phyloP scores from a whole-genome alignment of 2,113 vertebrate genomes.

The Pardalotus punctatus region DNA sequence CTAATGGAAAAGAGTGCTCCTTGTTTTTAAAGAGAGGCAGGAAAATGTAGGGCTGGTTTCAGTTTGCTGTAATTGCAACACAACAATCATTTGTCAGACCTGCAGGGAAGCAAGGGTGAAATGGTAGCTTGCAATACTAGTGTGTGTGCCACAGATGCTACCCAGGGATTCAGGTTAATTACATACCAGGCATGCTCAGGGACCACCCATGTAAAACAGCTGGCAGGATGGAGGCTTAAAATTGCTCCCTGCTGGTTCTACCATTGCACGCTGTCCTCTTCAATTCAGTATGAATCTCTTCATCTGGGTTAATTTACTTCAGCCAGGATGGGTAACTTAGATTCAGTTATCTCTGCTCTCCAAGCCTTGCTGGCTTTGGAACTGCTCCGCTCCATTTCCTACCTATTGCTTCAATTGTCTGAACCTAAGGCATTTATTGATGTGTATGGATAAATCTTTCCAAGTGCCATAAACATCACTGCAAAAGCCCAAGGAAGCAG shows the following conservation, averaged over 20 bases:
- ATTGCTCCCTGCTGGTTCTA: background rate
- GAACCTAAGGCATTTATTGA: background rate
- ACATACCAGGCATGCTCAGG: background rate
- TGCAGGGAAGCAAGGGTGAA: background rate
- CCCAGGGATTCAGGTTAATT: slow-evolving; percentile 46
- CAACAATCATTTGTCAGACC: slow-evolving; percentile 28
- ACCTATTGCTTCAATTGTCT: background rate
- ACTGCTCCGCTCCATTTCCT: background rate
- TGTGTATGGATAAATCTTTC: background rate
- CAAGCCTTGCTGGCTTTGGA: background rate
- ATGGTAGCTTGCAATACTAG: background rate
- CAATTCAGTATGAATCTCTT: background rate
- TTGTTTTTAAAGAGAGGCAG: background rate
- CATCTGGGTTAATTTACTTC: background rate
- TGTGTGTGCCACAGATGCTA: slow-evolving; percentile 13
- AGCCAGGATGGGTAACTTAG: background rate
- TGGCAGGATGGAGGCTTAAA: slow-evolving; percentile 21
- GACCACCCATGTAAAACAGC: slow-evolving; percentile 52
- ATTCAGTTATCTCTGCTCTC: background rate
- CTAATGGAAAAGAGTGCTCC: background rate
- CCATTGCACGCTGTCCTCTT: background rate
- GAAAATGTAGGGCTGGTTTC: background rate
- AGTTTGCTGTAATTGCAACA: background rate
- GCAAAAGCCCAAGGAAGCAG: background rate
- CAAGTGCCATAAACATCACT: background rate